Conservation (phyloP, 2,888 invertebrate species). For the Zaprionus lineosus region DNA sequence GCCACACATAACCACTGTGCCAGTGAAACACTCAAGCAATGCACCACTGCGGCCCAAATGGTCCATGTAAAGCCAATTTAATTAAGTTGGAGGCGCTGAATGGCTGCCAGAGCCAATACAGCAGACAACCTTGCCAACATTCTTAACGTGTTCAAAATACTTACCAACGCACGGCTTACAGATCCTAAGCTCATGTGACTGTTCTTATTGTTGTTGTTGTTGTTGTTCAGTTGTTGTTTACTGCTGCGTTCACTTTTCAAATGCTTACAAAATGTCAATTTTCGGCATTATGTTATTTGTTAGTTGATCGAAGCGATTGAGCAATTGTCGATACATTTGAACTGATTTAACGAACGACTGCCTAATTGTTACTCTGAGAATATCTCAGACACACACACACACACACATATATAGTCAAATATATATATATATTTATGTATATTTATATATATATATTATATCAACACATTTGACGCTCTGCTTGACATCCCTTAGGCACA, state of each 20-base stretch:
- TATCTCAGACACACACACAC: too few relatives aligned
- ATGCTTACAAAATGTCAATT: conserved; percentile 63
- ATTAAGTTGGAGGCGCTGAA: conserved; percentile 63
- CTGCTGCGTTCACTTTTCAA: conserved; percentile 70
- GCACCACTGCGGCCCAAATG: too few relatives aligned
- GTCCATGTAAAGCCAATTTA: conserved; percentile 58
- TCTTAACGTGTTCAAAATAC: conserved; percentile 71
- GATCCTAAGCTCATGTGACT: too few relatives aligned
- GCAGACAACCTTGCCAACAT: conserved; percentile 69
- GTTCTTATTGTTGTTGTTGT: conserved; percentile 10
- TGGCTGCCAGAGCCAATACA: conserved; percentile 35
- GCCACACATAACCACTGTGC: too few relatives aligned
- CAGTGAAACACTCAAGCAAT: too few relatives aligned
- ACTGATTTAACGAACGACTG: conserved; percentile 53
- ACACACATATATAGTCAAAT: too few relatives aligned
- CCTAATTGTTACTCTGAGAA: conserved; percentile 54
- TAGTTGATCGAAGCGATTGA: conserved; percentile 66
- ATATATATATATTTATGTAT: too few relatives aligned
- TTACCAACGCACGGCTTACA: conserved; percentile 62
- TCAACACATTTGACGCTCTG: conserved; percentile 46
- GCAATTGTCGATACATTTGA: conserved; percentile 56
- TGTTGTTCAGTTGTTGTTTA: conserved; percentile 7
- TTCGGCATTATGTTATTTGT: conserved; percentile 72
- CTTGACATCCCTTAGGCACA: conserved; percentile 57
- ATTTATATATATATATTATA: conserved; percentile 37